Evolutionary conservation across 2,797 vertebrate genomes (phyloP).

Genomic region (Gouania willdenowi): DNA sequence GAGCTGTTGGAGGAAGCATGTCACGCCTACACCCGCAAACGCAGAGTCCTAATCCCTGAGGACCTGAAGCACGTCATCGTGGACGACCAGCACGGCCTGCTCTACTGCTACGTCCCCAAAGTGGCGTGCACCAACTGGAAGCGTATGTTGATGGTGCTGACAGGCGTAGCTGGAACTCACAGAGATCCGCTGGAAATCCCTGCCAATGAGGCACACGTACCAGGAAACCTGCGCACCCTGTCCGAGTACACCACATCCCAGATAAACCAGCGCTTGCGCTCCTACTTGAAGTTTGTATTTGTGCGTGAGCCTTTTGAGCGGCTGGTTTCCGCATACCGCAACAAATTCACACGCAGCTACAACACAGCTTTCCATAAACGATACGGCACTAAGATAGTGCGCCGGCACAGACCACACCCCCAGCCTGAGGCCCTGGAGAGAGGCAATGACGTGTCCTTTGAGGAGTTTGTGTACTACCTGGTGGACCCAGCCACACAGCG

Average conservation of each 20-base stretch:
- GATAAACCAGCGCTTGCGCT: slow-evolving; percentile 85
- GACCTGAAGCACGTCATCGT: slow-evolving; percentile 89
- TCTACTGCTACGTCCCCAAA: slow-evolving; percentile 94
- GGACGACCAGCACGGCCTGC: slow-evolving; percentile 82
- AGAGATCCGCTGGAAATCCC: slow-evolving; percentile 82
- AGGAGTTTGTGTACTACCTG: slow-evolving; percentile 89
- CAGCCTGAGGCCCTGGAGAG: slow-evolving; percentile 73
- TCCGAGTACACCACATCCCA: slow-evolving; percentile 82
- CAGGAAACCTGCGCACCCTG: slow-evolving; percentile 81
- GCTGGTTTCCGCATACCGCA: slow-evolving; percentile 87
- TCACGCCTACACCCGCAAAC: slow-evolving; percentile 80
- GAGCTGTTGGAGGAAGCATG: slow-evolving; percentile 79
- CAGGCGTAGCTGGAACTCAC: slow-evolving; percentile 67
- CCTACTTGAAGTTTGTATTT: slow-evolving; percentile 88
- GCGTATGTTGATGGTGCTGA: slow-evolving; percentile 87
- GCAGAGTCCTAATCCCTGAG: slow-evolving; percentile 79
- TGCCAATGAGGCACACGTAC: slow-evolving; percentile 82
- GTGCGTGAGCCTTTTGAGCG: slow-evolving; percentile 90
- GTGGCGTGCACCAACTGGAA: slow-evolving; percentile 97
- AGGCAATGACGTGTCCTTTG: slow-evolving; percentile 84
- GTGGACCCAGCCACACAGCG: slow-evolving; percentile 84
- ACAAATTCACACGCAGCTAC: slow-evolving; percentile 86
- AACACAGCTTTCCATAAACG: slow-evolving; percentile 87
- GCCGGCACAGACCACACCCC: slow-evolving; percentile 77
- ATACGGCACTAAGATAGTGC: slow-evolving; percentile 85